Evolutionary conservation across 2,888 invertebrate species (phyloP).

Genomic region (Rhagonycha lutea): DNA sequence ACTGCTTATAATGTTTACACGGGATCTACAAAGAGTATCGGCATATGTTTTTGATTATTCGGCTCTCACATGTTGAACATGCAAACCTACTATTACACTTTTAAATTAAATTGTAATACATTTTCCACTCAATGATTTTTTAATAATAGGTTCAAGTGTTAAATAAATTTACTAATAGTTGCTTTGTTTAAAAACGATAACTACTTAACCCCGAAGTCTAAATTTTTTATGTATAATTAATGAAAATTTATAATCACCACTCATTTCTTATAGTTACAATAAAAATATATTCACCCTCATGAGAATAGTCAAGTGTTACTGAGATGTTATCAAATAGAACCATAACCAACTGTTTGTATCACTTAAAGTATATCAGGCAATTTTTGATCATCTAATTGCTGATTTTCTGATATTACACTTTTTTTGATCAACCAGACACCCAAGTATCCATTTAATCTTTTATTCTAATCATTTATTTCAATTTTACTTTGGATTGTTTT

Average conservation of each 20-base stretch:
- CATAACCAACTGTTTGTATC: slow-evolving; percentile 40
- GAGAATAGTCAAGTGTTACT: slow-evolving; percentile 41
- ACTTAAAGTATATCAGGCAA: slow-evolving; percentile 48
- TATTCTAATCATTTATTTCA: not conserved
- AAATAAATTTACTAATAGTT: slow-evolving; percentile 8
- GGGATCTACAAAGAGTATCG: slow-evolving; percentile 26
- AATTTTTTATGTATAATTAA: not conserved
- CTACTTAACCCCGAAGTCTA: not conserved
- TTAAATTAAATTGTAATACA: slow-evolving; percentile 47
- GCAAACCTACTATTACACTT: slow-evolving; percentile 45
- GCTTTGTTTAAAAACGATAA: not conserved
- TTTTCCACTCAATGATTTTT: slow-evolving; percentile 10
- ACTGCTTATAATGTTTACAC: slow-evolving; percentile 34
- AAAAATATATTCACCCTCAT: slow-evolving; percentile 21
- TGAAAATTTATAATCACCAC: not conserved
- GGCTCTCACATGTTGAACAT: slow-evolving; percentile 39
- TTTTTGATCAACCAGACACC: slow-evolving; percentile 35
- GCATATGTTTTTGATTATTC: slow-evolving; percentile 36
- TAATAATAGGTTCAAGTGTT: slow-evolving; percentile 9
- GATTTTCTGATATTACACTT: slow-evolving; percentile 48
- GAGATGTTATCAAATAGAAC: slow-evolving; percentile 27
- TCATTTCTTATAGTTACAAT: not conserved
- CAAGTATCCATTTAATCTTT: not conserved
- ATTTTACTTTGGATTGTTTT: not conserved
- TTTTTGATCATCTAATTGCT: slow-evolving; percentile 40